Evolutionary conservation across 2,113 vertebrate genomes (phyloP).

Genomic region (Dromiciops gliroides): DNA sequence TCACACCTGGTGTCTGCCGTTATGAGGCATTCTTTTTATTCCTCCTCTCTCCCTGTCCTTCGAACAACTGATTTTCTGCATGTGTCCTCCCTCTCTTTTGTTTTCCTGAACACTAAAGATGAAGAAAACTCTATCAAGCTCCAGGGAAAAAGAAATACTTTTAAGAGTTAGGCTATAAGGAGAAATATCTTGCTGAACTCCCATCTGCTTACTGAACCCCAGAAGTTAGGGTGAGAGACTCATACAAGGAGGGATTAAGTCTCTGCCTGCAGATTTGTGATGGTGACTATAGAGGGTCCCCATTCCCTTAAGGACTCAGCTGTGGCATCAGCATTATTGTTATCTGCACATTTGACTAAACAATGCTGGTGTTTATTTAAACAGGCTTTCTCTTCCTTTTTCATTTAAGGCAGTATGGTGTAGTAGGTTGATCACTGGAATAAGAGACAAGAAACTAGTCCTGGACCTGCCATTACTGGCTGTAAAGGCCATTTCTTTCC

Average conservation of each 20-base stretch:
- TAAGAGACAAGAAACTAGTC: neutral
- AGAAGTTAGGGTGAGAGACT: neutral
- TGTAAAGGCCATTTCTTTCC: too few species aligned
- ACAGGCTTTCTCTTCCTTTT: neutral
- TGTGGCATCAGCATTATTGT: accelerated
- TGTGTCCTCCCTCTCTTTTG: neutral
- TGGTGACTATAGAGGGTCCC: neutral
- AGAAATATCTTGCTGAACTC: neutral
- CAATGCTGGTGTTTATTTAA: accelerated
- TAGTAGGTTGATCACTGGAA: neutral
- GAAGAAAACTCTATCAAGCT: neutral
- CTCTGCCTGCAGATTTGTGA: neutral
- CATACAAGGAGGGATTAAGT: neutral
- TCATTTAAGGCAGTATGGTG: neutral
- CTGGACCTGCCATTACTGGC: neutral
- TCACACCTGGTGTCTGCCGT: neutral
- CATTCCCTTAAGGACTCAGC: neutral
- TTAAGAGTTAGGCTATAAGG: neutral
- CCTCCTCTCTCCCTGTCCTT: neutral
- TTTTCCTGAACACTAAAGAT: neutral
- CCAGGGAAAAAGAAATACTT: neutral
- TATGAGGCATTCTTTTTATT: neutral
- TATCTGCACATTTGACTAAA: accelerated
- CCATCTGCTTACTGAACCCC: neutral
- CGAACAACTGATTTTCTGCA: neutral